Evolutionary conservation across 2,888 invertebrate genomes (phyloP), one percentile per base, ranked within the genome.

Genomic region (Argyresthia albistria): DNA sequence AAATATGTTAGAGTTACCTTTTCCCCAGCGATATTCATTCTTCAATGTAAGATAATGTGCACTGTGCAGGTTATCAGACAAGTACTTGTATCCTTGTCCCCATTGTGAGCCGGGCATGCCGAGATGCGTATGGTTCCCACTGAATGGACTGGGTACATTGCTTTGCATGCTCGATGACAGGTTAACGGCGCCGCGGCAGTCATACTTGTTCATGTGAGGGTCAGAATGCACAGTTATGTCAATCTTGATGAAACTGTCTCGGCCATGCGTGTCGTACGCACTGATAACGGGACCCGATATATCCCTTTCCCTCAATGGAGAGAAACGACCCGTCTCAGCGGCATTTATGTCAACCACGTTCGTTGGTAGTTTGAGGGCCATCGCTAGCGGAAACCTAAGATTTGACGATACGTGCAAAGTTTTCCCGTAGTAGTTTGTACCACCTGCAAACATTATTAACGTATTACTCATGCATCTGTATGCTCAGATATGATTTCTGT

Each of bases 101-200:
- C 91, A 91, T 57, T 92, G 91, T 1, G 93, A 92, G 1, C 93
- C 93, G 0, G 93, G 93, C 93, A 93, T 93, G 60, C 91, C 91
- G n/a, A 92, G 76, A 64, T 93, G 92, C n/a, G 90, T 90, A 57
- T 89, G 79, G 57, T 88, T 86, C 0, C 90, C 89, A 57, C 88
- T 89, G 58, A 90, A 92, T 0, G 93, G 93, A 55, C 89, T 89
- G 0, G 93, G 93, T 0, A 93, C 93, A 73, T 92, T 93, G 55
- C 90, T 92, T 68, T 93, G 93, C 93, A 93, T 93, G 0, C 90
- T 90, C 1, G 92, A 90, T 56, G 90, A 91, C 8, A 93, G 77
- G 66, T 89, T 92, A 0, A 93, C 89, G 8, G 91, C 89, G 1
- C 92, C 92, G 50, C 83, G 83, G 57, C 91, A 92, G 63, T 93